Evolutionary conservation across 2,888 invertebrate genomes (phyloP).

Genomic region (Holacanthella duospinosa): DNA sequence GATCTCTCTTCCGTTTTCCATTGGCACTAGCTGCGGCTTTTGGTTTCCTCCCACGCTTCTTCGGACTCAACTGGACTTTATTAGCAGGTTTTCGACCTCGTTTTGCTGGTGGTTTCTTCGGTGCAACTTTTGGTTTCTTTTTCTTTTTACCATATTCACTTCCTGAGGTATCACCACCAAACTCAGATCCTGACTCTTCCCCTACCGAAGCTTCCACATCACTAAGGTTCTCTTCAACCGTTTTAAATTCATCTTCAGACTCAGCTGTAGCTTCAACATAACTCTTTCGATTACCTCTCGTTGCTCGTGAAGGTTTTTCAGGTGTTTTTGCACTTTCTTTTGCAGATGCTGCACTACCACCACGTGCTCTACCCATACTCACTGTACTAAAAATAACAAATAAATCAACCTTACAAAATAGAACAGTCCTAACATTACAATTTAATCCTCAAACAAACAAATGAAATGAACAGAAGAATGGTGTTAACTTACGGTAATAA

Average conservation of each 20-base stretch:
- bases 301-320: not conserved
- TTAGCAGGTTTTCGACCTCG: slow-evolving; percentile 14
- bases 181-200: slow-evolving; percentile 23
- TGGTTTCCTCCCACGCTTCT: not conserved
- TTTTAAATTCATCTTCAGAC: slow-evolving; percentile 19
- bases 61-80: not conserved
- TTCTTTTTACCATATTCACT: slow-evolving; percentile 29
- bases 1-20: slow-evolving; percentile 2
- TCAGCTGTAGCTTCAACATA: not conserved
- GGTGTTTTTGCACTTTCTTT: not conserved
- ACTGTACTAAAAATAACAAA: not conserved
- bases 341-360: not conserved
- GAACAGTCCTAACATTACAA: not conserved
- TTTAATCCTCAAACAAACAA: too few species aligned
- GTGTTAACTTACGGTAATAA: too few species aligned
- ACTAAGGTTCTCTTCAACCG: too few species aligned
- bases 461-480: too few species aligned
- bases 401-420: too few species aligned
- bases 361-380: not conserved
- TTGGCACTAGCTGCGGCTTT: not conserved
- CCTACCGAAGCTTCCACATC: slow-evolving; percentile 6
- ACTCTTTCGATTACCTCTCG: slow-evolving; percentile 3
- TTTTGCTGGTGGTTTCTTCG: slow-evolving; percentile 21
- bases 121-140: slow-evolving; percentile 14
- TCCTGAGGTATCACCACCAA: slow-evolving; percentile 25